Evolutionary conservation across 2,888 invertebrate species (phyloP).

Genomic region (Anarsia innoxiella): DNA sequence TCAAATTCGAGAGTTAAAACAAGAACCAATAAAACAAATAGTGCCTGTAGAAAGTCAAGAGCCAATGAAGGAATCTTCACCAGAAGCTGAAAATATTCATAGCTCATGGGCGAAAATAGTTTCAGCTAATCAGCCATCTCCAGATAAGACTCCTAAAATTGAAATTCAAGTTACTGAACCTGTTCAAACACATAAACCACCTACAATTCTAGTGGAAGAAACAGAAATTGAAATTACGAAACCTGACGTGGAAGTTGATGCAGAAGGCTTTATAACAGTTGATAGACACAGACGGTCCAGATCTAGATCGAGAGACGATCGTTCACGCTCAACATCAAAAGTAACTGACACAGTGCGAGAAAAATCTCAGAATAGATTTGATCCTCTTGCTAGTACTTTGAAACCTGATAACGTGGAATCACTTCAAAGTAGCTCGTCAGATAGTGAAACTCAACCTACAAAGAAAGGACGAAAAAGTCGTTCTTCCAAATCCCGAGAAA

Average conservation of each 20-base stretch:
- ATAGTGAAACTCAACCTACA: constrained; percentile 29
- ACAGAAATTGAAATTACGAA: constrained; percentile 35
- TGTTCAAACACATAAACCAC: constrained; percentile 29
- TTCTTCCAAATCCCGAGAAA: constrained; percentile 57
- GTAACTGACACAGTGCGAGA: constrained; percentile 34
- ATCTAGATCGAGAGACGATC: constrained; percentile 68
- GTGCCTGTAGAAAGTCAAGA: constrained; percentile 5
- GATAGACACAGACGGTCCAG: constrained; percentile 66
- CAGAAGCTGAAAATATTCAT: constrained; percentile 22
- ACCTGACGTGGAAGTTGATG: constrained; percentile 41
- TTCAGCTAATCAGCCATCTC: constrained; percentile 44
- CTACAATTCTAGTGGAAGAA: constrained; percentile 55
- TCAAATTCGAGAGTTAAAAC: constrained; percentile 16
- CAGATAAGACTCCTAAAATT: constrained; percentile 38
- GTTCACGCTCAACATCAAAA: constrained; percentile 41
- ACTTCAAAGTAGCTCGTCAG: constrained; percentile 24
- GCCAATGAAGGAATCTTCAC: constrained; percentile 12
- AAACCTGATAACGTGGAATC: constrained; percentile 35
- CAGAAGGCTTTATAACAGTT: constrained; percentile 67
- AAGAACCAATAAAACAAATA: too few relatives aligned
- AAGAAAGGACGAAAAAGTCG: constrained; percentile 43
- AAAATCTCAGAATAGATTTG: constrained; percentile 51
- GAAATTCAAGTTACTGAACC: constrained; percentile 23
- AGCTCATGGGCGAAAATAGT: constrained; percentile 64
- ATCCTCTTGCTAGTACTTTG: constrained; percentile 40